Evolutionary conservation across 2,113 vertebrate species (phyloP).

Genomic region (Etheostoma spectabile): DNA sequence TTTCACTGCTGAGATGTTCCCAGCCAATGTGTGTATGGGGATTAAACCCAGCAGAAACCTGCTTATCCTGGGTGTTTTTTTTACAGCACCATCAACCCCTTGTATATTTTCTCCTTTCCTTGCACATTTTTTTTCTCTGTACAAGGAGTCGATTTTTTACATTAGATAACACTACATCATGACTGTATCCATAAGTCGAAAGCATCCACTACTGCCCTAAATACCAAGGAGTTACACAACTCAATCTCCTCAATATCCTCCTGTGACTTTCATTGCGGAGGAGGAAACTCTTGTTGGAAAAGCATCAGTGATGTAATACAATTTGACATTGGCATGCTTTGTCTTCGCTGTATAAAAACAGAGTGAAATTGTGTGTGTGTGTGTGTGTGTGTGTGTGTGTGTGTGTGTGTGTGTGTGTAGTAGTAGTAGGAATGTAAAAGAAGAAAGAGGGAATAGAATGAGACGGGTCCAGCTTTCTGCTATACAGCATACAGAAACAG

Average conservation of each 20-base stretch:
- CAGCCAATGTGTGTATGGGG: conserved; percentile 2
- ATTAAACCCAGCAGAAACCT: conserved; percentile 15
- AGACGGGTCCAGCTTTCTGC: conserved; percentile 41
- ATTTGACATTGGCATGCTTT: conserved; percentile 51
- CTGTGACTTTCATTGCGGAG: conserved; percentile 41
- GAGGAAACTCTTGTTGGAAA: conserved; percentile 17
- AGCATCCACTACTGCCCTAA: conserved; percentile 48
- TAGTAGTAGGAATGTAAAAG: conserved; percentile 9
- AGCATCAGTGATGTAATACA: conserved; percentile 52
- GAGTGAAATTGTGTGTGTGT: conserved; percentile 7
- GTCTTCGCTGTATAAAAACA: conserved; percentile 33
- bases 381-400: no score
- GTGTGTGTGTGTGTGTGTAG: no score
- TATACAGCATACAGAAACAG: conserved; percentile 52
- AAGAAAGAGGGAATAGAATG: background rate
- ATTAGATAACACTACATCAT: background rate
- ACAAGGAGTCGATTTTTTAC: background rate
- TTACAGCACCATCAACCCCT: background rate
- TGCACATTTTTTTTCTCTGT: no score
- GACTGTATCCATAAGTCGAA: background rate
- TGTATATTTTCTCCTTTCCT: background rate
- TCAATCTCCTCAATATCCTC: conserved; percentile 37
- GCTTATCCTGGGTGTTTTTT: conserved; percentile 1
- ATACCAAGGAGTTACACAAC: conserved; percentile 55
- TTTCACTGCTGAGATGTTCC: conserved; percentile 39